A percentile compares a stretch with the other conserved stretches of the same genome.
Evolutionary conservation across 2,888 invertebrate species (phyloP).

Genomic region (Dasypolia templi): DNA sequence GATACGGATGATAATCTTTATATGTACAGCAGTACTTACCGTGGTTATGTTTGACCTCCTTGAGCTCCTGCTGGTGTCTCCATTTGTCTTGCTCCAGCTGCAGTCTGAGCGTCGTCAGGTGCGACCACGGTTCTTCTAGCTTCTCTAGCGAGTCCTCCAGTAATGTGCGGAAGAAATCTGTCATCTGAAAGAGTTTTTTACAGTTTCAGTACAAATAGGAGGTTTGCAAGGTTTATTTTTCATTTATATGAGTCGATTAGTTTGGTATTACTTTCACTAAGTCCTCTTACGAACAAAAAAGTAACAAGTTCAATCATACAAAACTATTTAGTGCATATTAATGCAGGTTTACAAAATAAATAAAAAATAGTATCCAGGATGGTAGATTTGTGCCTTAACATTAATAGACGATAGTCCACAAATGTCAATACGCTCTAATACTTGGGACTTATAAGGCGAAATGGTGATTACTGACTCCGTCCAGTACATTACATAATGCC

Average conservation of each 20-base stretch:
- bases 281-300: not conserved
- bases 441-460: not conserved
- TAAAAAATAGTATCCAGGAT: not conserved
- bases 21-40: slow-evolving; percentile 80
- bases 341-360: too few relatives aligned
- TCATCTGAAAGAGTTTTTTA: slow-evolving; percentile 86
- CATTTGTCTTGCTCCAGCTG: slow-evolving; percentile 93
- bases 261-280: not conserved
- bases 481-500: not conserved
- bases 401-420: not conserved
- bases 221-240: too few relatives aligned
- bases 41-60: slow-evolving; percentile 93
- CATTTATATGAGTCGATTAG: not conserved
- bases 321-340: not conserved
- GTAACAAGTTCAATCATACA: too few relatives aligned
- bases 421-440: not conserved
- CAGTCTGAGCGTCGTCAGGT: slow-evolving; percentile 90
- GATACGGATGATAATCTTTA: not conserved
- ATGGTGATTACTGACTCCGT: not conserved
- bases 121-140: slow-evolving; percentile 90
- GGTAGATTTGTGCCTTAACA: not conserved
- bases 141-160: slow-evolving; percentile 92
- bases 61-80: slow-evolving; percentile 93
- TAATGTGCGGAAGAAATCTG: slow-evolving; percentile 93
- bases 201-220: slow-evolving; percentile 6